Evolutionary conservation across 2,888 invertebrate genomes (phyloP).

Genomic region (Chrysomela aeneicollis): DNA sequence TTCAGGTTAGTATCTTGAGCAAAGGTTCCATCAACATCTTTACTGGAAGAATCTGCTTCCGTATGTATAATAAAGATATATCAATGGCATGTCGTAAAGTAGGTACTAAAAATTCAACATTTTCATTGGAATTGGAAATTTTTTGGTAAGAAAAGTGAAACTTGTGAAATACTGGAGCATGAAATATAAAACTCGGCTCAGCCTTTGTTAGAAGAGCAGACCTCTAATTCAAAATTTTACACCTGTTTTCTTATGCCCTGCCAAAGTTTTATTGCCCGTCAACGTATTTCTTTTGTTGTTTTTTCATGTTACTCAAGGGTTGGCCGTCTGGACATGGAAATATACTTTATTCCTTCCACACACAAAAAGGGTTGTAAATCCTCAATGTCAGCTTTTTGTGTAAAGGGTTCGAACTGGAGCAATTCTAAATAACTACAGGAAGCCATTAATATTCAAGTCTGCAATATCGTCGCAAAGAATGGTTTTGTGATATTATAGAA

Average conservation of each 20-base stretch:
- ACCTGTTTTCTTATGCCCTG: slow-evolving; percentile 54
- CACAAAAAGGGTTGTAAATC: slow-evolving; percentile 48
- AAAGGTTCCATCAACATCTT: neutral
- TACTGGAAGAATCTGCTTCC: neutral
- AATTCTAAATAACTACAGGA: slow-evolving; percentile 25
- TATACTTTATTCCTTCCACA: slow-evolving; percentile 42
- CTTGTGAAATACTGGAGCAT: slow-evolving; percentile 45
- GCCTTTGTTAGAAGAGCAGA: slow-evolving; percentile 23
- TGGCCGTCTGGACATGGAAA: slow-evolving; percentile 44
- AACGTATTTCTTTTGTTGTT: slow-evolving; percentile 41
- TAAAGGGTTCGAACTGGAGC: slow-evolving; percentile 20
- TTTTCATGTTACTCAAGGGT: slow-evolving; percentile 34
- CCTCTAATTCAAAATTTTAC: slow-evolving; percentile 46
- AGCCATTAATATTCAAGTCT: slow-evolving; percentile 32
- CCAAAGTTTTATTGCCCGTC: slow-evolving; percentile 50
- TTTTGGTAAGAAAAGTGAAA: slow-evolving; percentile 39
- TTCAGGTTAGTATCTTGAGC: slow-evolving; percentile 36
- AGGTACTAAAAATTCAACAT: too few relatives aligned
- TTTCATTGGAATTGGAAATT: slow-evolving; percentile 21
- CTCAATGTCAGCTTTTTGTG: slow-evolving; percentile 41
- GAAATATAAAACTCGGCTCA: slow-evolving; percentile 44
- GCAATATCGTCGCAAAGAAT: neutral
- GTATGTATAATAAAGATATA: too few relatives aligned
- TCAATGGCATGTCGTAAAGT: too few relatives aligned
- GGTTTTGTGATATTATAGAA: slow-evolving; percentile 8